Conservation (phyloP, 1,140 invertebrate genomes). For the Cherax quadricarinatus region DNA sequence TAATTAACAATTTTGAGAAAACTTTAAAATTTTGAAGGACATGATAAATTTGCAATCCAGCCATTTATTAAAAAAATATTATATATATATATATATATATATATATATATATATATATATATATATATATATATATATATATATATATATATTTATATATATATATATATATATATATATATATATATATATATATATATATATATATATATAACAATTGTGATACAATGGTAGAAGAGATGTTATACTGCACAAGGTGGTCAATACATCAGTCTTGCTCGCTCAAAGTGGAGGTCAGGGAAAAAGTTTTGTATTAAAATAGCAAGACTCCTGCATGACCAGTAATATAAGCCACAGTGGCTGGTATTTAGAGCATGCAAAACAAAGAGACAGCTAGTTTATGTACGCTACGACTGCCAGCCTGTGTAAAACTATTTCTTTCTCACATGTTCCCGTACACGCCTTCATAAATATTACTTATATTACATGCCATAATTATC, state of each 20-base stretch:
- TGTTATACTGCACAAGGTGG: not conserved
- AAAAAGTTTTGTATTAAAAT: not conserved
- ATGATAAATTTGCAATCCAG: not conserved
- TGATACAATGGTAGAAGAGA: not conserved
- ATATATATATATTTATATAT: too few species aligned
- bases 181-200: not conserved
- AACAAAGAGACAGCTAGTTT: slow-evolving; percentile 17
- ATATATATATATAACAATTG: not conserved
- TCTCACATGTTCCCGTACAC: not conserved
- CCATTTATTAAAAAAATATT: not conserved
- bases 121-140: too few species aligned
- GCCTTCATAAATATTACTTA: too few species aligned
- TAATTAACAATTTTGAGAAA: not conserved
- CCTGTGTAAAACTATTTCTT: not conserved
- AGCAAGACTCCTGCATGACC: not conserved
- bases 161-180: too few species aligned
- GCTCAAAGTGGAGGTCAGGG: not conserved
- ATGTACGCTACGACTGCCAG: not conserved
- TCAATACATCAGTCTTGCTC: slow-evolving; percentile 13
- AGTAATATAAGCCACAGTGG: slow-evolving; percentile 10
- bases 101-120: too few species aligned
- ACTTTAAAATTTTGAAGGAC: not conserved
- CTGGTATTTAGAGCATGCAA: slow-evolving; percentile 28
- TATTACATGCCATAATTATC: too few species aligned
- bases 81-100: too few species aligned